Conservation (phyloP, 2,113 vertebrate genomes). For the Indri indri region DNA sequence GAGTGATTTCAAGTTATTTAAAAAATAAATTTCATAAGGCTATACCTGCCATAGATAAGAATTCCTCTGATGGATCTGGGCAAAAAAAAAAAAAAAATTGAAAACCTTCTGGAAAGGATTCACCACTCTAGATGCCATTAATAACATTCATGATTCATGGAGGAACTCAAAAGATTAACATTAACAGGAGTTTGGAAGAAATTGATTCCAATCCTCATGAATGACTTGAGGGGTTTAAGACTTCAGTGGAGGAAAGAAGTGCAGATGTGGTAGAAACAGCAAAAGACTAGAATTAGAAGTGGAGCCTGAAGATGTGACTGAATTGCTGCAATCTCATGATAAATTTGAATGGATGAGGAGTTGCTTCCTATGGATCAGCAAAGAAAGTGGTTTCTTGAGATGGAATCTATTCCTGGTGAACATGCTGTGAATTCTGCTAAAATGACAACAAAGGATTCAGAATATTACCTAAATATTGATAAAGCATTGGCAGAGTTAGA, state of each 20-base stretch:
- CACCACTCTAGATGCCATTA: background rate
- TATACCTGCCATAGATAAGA: background rate
- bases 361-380: background rate
- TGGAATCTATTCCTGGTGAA: background rate
- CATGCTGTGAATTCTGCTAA: background rate
- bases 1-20: background rate
- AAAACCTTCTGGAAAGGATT: background rate
- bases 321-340: background rate
- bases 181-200: background rate
- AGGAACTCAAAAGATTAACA: background rate
- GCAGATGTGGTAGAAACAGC: background rate
- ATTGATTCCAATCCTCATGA: background rate
- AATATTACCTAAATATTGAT: background rate
- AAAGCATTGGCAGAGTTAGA: background rate
- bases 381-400: background rate
- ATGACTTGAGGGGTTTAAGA: background rate
- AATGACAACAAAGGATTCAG: background rate
- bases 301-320: background rate
- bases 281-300: background rate
- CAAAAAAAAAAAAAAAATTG: too few species aligned
- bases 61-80: background rate
- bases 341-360: background rate
- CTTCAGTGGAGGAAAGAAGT: background rate
- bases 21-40: background rate
- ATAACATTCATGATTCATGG: background rate